Conservation (phyloP, 1,140 invertebrate species). For the Drosophila chauvacae region DNA sequence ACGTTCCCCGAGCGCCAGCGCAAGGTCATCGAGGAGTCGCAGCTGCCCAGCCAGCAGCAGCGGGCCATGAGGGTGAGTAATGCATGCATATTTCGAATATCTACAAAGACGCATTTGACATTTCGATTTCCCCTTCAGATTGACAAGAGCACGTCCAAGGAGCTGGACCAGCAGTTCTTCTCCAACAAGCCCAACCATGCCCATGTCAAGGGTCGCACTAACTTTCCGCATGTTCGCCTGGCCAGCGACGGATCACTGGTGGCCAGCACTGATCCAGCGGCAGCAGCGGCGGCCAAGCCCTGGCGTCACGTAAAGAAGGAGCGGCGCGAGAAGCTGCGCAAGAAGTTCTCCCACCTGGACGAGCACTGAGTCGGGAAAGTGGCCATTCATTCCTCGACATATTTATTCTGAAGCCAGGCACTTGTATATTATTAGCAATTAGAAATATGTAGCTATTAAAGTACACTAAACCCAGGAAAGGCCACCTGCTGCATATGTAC, state of each 20-base stretch:
- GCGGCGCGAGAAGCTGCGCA: conserved; percentile 93
- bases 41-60: conserved; percentile 85
- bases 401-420: conserved; percentile 14
- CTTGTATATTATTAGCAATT: conserved; percentile 41
- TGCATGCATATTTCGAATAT: neutral
- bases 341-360: conserved; percentile 92
- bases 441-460: conserved; percentile 32
- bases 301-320: conserved; percentile 93
- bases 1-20: conserved; percentile 85
- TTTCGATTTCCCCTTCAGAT: conserved; percentile 58
- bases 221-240: conserved; percentile 77
- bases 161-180: conserved; percentile 88
- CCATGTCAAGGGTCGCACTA: conserved; percentile 86
- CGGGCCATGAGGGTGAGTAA: conserved; percentile 85
- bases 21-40: conserved; percentile 79
- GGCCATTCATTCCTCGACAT: neutral
- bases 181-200: conserved; percentile 77
- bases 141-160: conserved; percentile 84
- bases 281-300: conserved; percentile 91
- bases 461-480: neutral
- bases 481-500: too few relatives aligned
- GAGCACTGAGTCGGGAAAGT: conserved; percentile 85
- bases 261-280: conserved; percentile 61
- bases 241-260: conserved; percentile 65
- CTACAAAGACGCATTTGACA: too few relatives aligned